Base-by-base conservation (phyloP, 2,797 vertebrate genomes). In the Platalea minor region DNA sequence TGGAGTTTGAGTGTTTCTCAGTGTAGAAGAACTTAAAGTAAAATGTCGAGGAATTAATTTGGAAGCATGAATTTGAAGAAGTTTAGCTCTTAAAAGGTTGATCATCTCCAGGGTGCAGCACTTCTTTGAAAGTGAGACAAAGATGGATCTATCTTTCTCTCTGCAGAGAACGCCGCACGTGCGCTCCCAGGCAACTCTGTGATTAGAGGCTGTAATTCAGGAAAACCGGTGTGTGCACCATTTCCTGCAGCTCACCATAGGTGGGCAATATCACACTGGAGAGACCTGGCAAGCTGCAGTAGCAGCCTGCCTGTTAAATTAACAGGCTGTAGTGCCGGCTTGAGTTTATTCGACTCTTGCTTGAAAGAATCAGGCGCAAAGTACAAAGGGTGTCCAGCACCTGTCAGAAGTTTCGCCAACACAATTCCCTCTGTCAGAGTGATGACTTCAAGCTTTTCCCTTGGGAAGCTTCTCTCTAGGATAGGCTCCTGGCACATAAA, bases 201-300 rank as follows among this genome's bases (percentile, higher is more conserved):
- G 43, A 48, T 26, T 50, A 54, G 60, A 86, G 33, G 64, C 25
- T 70, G 48, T 63, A 86, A 43, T 70, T 63, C 17, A 29, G 18
- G 33, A 54, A 56, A 80, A 70, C 26, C 0, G 0, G 1, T 25
- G 13, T 3, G 2, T 25, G 24, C 17, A 2, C 50, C 64, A 3
- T 68, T 85, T 46, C 21, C 41, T 89, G 67, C 48, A 81, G 43
- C 33, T 53, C 7, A 5, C 33, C 2, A 0, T 26, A 24, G 67
- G 13, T 70, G 18, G 65, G 57, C 39, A 46, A 0, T 51, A 10
- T 43, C 0, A 2, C 35, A 23, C 50, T 53, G 59, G 14, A 54
- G 41, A 61, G 18, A 28, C 16, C 56, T 79, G 50, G 41, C 45
- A 60, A 82, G 57, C 48, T 85, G 67, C 53, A 46, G 63, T 13